Conservation (phyloP, 2,888 invertebrate genomes). For the Hypomecis punctinalis region DNA sequence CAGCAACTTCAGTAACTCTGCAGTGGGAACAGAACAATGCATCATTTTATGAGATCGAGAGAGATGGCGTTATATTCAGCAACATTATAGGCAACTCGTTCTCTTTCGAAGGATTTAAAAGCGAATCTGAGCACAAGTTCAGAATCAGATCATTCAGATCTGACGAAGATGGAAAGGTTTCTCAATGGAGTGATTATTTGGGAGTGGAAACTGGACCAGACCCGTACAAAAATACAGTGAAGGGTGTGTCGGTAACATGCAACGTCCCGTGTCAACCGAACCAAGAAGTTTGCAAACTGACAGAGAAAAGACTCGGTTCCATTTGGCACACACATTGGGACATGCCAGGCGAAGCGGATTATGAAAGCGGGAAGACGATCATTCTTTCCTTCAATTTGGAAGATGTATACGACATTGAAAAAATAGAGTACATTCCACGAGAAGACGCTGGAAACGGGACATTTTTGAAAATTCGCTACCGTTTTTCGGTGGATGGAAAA, state of each 20-base stretch:
- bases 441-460: conserved; percentile 71
- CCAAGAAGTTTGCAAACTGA: conserved; percentile 57
- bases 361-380: conserved; percentile 49
- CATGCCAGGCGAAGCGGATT: conserved; percentile 48
- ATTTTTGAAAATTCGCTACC: conserved; percentile 61
- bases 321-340: conserved; percentile 66
- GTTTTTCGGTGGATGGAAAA: conserved; percentile 56
- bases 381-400: conserved; percentile 59
- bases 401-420: conserved; percentile 55
- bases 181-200: conserved; percentile 69
- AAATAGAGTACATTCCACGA: conserved; percentile 67
- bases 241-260: conserved; percentile 57
- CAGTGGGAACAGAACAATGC: conserved; percentile 58
- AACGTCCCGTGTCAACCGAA: conserved; percentile 57
- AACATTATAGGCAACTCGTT: conserved; percentile 57
- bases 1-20: conserved; percentile 58
- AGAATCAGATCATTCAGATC: conserved; percentile 70
- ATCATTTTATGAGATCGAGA: conserved; percentile 70
- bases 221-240: conserved; percentile 56
- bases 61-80: conserved; percentile 65
- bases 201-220: conserved; percentile 55
- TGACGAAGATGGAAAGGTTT: conserved; percentile 55
- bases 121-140: conserved; percentile 60
- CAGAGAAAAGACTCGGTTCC: conserved; percentile 47
- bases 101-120: conserved; percentile 60